Evolutionary conservation across 2,113 vertebrate species (phyloP).

Genomic region (Gallinago jamesoni): DNA sequence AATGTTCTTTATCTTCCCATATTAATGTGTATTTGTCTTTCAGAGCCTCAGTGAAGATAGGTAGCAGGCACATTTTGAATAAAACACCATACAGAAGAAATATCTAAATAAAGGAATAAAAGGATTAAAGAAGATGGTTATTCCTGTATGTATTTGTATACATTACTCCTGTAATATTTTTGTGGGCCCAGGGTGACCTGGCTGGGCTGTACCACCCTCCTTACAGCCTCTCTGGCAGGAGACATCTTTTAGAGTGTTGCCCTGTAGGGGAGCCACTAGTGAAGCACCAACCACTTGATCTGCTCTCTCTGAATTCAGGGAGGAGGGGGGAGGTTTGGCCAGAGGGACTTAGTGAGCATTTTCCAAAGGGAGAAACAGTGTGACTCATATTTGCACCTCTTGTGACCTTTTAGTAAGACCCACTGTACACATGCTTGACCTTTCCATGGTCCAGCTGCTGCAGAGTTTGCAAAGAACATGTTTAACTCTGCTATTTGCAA

Average conservation of each 20-base stretch:
- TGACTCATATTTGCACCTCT: slow-evolving; percentile 1
- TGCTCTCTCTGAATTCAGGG: not conserved
- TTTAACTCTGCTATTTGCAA: slow-evolving; percentile 22
- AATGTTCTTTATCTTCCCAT: not conserved
- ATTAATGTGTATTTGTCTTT: not conserved
- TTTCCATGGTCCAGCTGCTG: slow-evolving; percentile 32
- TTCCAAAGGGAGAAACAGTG: not conserved
- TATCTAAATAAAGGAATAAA: not conserved
- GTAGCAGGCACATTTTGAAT: not conserved
- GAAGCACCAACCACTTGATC: not conserved
- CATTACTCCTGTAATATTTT: not conserved
- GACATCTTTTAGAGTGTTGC: not conserved
- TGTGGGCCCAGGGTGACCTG: not conserved
- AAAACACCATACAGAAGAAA: not conserved
- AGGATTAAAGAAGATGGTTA: not conserved
- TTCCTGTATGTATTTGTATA: not conserved
- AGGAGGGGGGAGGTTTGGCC: not conserved
- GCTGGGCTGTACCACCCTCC: not conserved
- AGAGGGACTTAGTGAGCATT: not conserved
- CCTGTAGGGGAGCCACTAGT: not conserved
- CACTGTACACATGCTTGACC: slow-evolving; percentile 19
- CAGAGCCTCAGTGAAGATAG: not conserved
- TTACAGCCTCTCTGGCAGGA: not conserved
- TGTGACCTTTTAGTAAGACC: slow-evolving; percentile 41
- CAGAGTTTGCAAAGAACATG: not conserved